phyloP scores from a whole-genome alignment of 2,797 vertebrate genomes.

The Lagodon rhomboides region DNA sequence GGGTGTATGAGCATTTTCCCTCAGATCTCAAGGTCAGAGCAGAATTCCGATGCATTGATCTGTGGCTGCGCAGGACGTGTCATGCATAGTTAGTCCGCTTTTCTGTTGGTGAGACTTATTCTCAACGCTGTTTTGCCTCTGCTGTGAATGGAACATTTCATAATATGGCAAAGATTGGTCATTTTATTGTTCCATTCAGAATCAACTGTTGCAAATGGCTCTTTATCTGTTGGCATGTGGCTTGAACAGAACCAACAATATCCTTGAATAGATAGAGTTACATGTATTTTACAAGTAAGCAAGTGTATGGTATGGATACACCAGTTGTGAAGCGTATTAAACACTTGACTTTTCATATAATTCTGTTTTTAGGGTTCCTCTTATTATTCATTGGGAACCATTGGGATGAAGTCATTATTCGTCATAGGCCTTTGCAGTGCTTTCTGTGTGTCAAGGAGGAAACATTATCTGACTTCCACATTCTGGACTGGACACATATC shows the following conservation, averaged over 20 bases:
- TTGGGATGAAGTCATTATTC: conserved; percentile 16
- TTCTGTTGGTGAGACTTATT: conserved; percentile 22
- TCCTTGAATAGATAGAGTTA: background rate
- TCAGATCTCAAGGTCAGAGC: conserved; percentile 73
- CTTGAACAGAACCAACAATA: background rate
- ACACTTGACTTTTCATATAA: background rate
- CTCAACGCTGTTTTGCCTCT: background rate
- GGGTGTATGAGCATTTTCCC: conserved; percentile 42
- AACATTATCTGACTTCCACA: conserved; percentile 24
- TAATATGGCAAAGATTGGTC: background rate
- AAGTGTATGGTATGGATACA: background rate
- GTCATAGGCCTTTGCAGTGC: conserved; percentile 14
- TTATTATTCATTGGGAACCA: conserved; percentile 23
- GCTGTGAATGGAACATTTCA: background rate
- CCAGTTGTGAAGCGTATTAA: conserved; percentile 3
- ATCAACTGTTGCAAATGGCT: background rate
- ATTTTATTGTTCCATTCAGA: conserved; percentile 6
- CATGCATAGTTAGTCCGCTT: conserved; percentile 44
- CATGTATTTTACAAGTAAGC: background rate
- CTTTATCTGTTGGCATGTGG: background rate
- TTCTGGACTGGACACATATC: conserved; percentile 20
- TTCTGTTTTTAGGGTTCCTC: conserved; percentile 8
- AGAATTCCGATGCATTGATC: conserved; percentile 61
- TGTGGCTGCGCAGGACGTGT: conserved; percentile 38
- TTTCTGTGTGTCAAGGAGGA: conserved; percentile 12